A percentile compares a stretch with the other conserved stretches of the same genome.
Conservation (phyloP, 2,888 invertebrate species). For the Papilio demoleus region DNA sequence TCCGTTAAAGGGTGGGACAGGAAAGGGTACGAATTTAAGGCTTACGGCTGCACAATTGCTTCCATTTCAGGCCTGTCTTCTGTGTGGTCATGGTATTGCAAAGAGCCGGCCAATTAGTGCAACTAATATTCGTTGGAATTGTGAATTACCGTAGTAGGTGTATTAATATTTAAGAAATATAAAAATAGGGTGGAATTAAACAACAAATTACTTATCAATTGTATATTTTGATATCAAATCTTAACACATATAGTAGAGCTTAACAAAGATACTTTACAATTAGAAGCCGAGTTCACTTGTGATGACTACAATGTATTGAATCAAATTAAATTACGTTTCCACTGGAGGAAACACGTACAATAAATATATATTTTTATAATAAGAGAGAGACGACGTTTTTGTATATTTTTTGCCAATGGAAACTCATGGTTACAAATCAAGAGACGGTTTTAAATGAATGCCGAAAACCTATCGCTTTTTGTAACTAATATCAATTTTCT, state of each 20-base stretch:
- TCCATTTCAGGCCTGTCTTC: too few relatives aligned
- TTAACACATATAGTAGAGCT: constrained; percentile 77
- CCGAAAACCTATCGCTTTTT: background rate
- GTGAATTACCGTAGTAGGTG: too few relatives aligned
- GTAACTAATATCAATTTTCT: background rate
- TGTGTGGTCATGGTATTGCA: too few relatives aligned
- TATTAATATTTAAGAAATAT: too few relatives aligned
- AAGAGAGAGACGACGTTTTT: background rate
- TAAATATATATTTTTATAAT: background rate
- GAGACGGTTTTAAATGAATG: background rate
- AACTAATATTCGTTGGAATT: too few relatives aligned
- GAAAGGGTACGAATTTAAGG: too few relatives aligned
- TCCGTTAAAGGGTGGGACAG: too few relatives aligned
- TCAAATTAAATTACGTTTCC: background rate
- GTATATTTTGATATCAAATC: constrained; percentile 83
- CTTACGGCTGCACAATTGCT: too few relatives aligned
- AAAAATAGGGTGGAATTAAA: constrained; percentile 49
- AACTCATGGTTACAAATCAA: background rate
- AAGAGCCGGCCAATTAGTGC: too few relatives aligned
- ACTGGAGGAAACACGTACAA: background rate
- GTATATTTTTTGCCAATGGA: background rate
- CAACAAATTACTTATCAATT: constrained; percentile 64
- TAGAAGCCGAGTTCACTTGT: constrained; percentile 15
- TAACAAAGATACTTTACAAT: constrained; percentile 63
- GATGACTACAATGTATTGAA: background rate